Conservation (phyloP, 2,888 invertebrate species). For the Chrysodeixis includens region DNA sequence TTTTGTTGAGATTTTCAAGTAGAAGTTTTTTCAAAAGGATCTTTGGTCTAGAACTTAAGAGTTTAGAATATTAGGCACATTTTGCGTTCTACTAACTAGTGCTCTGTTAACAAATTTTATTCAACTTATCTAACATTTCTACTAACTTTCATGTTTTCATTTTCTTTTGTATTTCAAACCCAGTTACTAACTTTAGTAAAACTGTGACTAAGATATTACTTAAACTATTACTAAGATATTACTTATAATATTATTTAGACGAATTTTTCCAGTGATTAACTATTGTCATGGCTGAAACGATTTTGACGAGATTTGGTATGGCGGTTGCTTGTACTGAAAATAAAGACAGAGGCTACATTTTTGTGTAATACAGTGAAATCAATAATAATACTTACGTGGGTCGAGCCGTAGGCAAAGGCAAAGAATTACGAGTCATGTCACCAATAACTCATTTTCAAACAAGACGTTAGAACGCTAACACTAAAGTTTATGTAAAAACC, state of each 20-base stretch:
- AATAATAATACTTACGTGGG: too few relatives aligned
- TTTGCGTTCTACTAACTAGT: conserved; percentile 51
- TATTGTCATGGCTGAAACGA: too few relatives aligned
- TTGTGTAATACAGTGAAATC: too few relatives aligned
- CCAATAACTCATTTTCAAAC: too few relatives aligned
- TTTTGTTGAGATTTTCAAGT: conserved; percentile 39
- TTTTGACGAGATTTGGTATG: too few relatives aligned
- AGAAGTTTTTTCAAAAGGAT: conserved; percentile 23
- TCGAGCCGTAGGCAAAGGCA: too few relatives aligned
- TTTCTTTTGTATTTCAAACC: conserved; percentile 44
- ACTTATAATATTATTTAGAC: too few relatives aligned
- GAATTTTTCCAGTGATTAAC: background rate
- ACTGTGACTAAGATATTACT: conserved; percentile 35
- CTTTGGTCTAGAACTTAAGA: conserved; percentile 55
- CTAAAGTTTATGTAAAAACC: background rate
- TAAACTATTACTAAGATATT: too few relatives aligned
- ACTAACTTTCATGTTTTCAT: conserved; percentile 45
- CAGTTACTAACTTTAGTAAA: conserved; percentile 46
- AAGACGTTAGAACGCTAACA: too few relatives aligned
- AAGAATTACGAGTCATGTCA: too few relatives aligned
- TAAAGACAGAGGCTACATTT: too few relatives aligned
- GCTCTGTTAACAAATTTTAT: conserved; percentile 52
- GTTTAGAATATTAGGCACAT: conserved; percentile 55
- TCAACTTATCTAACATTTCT: conserved; percentile 52
- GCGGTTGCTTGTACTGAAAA: too few relatives aligned